Conservation (phyloP, 2,888 invertebrate genomes). For the Schizaphis graminum region DNA sequence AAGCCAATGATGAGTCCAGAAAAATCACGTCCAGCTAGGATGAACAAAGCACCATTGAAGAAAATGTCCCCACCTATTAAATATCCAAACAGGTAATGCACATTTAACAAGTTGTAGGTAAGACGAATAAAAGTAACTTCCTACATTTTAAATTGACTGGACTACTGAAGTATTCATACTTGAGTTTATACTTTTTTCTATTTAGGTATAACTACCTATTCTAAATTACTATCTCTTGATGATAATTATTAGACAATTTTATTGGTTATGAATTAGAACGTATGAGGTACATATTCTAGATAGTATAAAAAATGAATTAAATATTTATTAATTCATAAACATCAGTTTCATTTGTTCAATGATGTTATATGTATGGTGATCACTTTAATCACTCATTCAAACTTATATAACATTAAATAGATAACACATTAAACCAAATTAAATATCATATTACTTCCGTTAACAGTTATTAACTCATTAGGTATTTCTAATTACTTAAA, state of each 20-base stretch:
- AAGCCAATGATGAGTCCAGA: constrained; percentile 56
- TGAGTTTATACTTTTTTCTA: too few species aligned
- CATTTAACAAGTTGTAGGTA: neutral
- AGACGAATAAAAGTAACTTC: neutral
- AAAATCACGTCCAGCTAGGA: constrained; percentile 39
- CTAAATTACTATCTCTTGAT: neutral
- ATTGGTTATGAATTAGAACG: neutral
- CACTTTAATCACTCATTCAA: neutral
- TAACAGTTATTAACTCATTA: neutral
- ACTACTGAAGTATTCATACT: neutral
- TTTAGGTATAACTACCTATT: neutral
- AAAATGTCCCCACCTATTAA: constrained; percentile 52
- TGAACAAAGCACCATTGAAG: constrained; percentile 49
- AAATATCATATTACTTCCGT: neutral
- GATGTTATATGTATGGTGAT: neutral
- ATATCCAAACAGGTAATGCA: constrained; percentile 61
- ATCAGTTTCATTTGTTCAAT: neutral
- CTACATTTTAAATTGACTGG: neutral
- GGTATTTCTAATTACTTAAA: neutral
- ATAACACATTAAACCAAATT: neutral
- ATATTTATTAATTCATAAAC: constrained; percentile 42
- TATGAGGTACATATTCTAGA: neutral
- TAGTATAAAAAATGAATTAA: neutral
- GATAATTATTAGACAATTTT: neutral
- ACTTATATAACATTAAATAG: neutral